A percentile compares a stretch with the other conserved stretches of the same genome.
Conservation (phyloP, 2,797 vertebrate genomes). For the Sebastiscus tertius region DNA sequence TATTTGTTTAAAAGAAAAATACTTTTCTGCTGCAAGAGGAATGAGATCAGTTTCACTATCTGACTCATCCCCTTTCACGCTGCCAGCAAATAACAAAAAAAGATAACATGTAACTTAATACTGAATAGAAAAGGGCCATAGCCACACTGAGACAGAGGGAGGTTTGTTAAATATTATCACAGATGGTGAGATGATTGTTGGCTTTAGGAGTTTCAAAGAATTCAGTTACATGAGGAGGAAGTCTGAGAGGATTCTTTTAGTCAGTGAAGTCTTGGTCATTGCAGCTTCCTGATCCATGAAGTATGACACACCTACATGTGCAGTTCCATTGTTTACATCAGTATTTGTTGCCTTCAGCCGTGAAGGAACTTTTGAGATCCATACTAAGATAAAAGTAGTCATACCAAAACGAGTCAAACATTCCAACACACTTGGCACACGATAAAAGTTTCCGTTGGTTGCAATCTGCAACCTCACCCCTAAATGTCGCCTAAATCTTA, state of each 20-base stretch:
- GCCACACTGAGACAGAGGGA: not conserved
- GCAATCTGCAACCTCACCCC: too few species aligned
- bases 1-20: not conserved
- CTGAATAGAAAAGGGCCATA: not conserved
- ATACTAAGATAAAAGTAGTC: not conserved
- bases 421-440: not conserved
- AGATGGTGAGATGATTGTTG: conserved; percentile 11
- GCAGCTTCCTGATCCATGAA: not conserved
- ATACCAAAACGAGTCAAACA: not conserved
- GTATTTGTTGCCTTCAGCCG: not conserved
- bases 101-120: conserved; percentile 27
- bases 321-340: not conserved
- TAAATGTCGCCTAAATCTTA: too few species aligned
- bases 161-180: conserved; percentile 38
- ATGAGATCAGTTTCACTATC: conserved; percentile 14
- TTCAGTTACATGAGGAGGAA: not conserved
- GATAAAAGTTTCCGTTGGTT: too few species aligned
- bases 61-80: conserved; percentile 33
- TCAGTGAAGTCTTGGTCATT: not conserved
- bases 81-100: not conserved
- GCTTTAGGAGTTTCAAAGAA: conserved; percentile 7
- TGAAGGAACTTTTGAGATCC: not conserved
- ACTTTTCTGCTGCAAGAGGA: not conserved
- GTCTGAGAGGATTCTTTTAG: not conserved
- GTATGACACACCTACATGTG: not conserved